Percentiles rank a stretch among this genome's conserved stretches.
Conservation (phyloP, 2,888 invertebrate species). For the Ophraella communa region DNA sequence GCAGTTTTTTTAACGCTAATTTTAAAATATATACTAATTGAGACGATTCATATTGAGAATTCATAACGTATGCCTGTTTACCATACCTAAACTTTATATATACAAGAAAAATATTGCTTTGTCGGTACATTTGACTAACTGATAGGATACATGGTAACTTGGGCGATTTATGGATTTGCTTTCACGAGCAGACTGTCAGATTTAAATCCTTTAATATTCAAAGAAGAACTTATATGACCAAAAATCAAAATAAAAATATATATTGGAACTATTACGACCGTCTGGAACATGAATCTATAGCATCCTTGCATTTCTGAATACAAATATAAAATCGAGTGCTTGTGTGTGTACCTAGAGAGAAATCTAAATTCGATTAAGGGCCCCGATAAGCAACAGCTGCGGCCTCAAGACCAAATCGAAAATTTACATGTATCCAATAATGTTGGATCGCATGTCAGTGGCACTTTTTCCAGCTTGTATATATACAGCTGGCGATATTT, state of each 20-base stretch:
- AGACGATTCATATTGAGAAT: too few species aligned
- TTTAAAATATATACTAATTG: too few species aligned
- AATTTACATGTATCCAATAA: slow-evolving; percentile 29
- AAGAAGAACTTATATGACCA: slow-evolving; percentile 6
- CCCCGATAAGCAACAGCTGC: slow-evolving; percentile 25
- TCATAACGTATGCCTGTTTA: too few species aligned
- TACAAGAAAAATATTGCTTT: too few species aligned
- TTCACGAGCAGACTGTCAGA: neutral
- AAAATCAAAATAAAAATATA: slow-evolving; percentile 11
- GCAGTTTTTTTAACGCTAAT: too few species aligned
- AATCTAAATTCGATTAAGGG: slow-evolving; percentile 26
- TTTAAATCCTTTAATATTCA: slow-evolving; percentile 7
- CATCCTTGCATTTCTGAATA: slow-evolving; percentile 21
- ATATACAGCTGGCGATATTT: slow-evolving; percentile 10
- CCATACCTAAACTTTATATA: too few species aligned
- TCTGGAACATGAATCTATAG: slow-evolving; percentile 5
- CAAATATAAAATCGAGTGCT: slow-evolving; percentile 17
- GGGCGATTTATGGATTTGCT: neutral
- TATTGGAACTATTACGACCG: slow-evolving; percentile 7
- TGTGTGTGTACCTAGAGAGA: slow-evolving; percentile 16
- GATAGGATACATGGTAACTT: too few species aligned
- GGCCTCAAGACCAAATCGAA: slow-evolving; percentile 23
- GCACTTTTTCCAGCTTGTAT: slow-evolving; percentile 9
- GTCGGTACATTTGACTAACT: too few species aligned
- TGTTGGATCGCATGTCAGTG: slow-evolving; percentile 26